A percentile compares a stretch with the other conserved stretches of the same genome.
Evolutionary conservation across 2,888 invertebrate genomes (phyloP).

Genomic region (Heliothis peltigera): DNA sequence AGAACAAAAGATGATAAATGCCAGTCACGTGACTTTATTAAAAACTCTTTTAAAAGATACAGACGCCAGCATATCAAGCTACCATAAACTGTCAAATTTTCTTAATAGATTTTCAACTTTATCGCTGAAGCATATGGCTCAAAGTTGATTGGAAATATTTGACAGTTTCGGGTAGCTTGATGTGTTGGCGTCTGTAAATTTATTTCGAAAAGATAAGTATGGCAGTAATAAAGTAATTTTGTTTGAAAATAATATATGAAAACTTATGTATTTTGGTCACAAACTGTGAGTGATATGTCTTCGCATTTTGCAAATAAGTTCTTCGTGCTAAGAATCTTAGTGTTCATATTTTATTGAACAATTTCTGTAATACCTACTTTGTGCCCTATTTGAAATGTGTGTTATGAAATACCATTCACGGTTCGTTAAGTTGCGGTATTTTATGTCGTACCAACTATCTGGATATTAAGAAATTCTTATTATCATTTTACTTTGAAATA

Average conservation of each 20-base stretch:
- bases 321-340: constrained; percentile 14
- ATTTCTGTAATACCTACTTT: not conserved
- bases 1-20: constrained; percentile 15
- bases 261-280: constrained; percentile 26
- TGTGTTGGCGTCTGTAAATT: too few relatives aligned
- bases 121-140: too few relatives aligned
- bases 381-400: not conserved
- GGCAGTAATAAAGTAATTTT: not conserved
- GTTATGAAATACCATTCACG: not conserved
- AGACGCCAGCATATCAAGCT: too few relatives aligned
- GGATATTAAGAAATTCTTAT: not conserved
- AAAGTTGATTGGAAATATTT: too few relatives aligned
- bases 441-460: not conserved
- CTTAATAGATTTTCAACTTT: too few relatives aligned
- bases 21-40: constrained; percentile 2
- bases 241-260: not conserved
- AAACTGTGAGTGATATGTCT: constrained; percentile 18
- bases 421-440: constrained; percentile 14
- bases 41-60: constrained; percentile 4
- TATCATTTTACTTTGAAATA: not conserved
- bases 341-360: constrained; percentile 10
- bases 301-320: constrained; percentile 23
- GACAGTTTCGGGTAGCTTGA: too few relatives aligned
- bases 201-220: not conserved
- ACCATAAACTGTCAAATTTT: too few relatives aligned